Conservation (phyloP, 2,888 invertebrate genomes). For the Nasonovia ribisnigri region DNA sequence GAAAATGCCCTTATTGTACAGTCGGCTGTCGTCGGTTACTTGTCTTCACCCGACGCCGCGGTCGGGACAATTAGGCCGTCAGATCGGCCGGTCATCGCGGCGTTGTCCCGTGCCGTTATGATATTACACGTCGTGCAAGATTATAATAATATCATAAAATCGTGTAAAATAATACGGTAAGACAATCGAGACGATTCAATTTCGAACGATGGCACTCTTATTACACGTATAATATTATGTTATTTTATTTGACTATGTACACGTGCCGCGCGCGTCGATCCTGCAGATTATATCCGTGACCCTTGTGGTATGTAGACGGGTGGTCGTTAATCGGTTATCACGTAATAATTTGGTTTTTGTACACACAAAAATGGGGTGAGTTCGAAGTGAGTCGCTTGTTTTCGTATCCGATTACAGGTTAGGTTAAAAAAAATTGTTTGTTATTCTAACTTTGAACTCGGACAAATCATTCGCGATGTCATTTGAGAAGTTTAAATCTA, state of each 20-base stretch:
- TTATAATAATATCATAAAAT: not conserved
- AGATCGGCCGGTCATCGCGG: conserved; percentile 5
- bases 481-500: not conserved
- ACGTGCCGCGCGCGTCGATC: not conserved
- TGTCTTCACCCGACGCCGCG: not conserved
- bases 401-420: no score
- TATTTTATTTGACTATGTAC: not conserved
- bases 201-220: not conserved
- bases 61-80: not conserved
- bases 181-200: not conserved
- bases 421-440: no score
- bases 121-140: not conserved
- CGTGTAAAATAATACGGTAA: not conserved
- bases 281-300: not conserved
- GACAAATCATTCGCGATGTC: not conserved
- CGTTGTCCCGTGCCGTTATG: not conserved
- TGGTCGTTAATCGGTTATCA: not conserved
- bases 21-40: not conserved
- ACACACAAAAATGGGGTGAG: not conserved
- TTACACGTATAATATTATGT: not conserved
- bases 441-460: not conserved
- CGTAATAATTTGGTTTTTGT: not conserved
- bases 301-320: not conserved
- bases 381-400: not conserved
- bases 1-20: conserved; percentile 31